phyloP scores from a whole-genome alignment of 2,113 vertebrate genomes.

The Suncus etruscus region DNA sequence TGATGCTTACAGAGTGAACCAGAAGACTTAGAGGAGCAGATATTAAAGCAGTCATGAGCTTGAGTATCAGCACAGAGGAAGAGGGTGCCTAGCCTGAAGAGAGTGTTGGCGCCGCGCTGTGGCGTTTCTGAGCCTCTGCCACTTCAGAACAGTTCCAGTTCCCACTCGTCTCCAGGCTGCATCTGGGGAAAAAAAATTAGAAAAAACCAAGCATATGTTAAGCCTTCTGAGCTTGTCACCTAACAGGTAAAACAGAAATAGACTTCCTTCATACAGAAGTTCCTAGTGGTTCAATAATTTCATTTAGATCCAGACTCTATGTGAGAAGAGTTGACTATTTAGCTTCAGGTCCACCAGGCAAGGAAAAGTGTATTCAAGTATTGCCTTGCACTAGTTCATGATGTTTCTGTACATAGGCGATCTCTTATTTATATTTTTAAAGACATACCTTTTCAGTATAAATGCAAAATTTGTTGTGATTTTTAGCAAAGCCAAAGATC shows the following conservation, averaged over 20 bases:
- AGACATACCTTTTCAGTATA: neutral
- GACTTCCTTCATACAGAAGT: neutral
- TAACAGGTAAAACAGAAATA: neutral
- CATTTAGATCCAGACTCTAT: neutral
- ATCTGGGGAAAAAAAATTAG: neutral
- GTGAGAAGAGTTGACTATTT: neutral
- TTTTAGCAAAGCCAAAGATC: neutral
- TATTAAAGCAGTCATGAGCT: too few relatives aligned
- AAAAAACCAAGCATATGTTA: too few relatives aligned
- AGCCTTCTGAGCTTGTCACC: neutral
- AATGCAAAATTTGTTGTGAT: neutral
- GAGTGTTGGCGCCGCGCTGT: conserved; percentile 57
- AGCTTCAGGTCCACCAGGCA: too few relatives aligned
- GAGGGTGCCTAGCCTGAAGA: neutral
- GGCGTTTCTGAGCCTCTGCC: neutral
- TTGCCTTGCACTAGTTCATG: too few relatives aligned
- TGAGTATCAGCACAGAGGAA: too few relatives aligned
- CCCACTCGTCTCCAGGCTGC: neutral
- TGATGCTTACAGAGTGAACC: too few relatives aligned
- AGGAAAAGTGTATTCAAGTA: too few relatives aligned
- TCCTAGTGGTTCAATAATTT: neutral
- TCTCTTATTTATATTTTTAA: neutral
- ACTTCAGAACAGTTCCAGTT: rapidly evolving
- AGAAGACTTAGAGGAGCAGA: too few relatives aligned
- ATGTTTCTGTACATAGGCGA: too few relatives aligned